Conservation (phyloP, 2,113 vertebrate genomes). For the Chionodraco myersi region DNA sequence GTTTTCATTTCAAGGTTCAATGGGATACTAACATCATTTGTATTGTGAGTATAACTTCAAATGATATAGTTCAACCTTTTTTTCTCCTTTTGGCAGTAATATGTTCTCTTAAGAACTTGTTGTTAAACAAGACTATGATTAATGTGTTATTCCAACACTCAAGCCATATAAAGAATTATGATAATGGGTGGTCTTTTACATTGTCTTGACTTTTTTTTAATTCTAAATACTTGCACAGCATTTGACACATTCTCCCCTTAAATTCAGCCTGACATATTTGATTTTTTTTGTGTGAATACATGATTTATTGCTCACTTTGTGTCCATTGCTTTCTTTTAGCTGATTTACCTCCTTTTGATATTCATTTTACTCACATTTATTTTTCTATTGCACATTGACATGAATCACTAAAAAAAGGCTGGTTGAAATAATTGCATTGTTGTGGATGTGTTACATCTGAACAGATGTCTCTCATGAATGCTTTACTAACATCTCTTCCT, state of each 20-base stretch:
- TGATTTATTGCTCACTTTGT: background rate
- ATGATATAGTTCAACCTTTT: background rate
- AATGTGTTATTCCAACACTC: background rate
- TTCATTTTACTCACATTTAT: background rate
- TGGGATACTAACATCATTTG: background rate
- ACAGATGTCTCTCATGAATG: constrained; percentile 1
- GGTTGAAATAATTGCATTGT: background rate
- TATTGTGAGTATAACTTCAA: too few relatives aligned
- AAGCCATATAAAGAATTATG: background rate
- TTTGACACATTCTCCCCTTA: background rate
- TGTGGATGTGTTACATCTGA: background rate
- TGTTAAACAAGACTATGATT: background rate
- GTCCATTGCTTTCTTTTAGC: background rate
- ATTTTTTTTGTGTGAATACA: background rate
- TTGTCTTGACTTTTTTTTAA: background rate
- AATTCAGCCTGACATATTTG: background rate
- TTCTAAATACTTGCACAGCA: background rate
- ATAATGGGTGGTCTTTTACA: background rate
- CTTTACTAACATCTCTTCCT: background rate
- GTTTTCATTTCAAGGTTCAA: background rate
- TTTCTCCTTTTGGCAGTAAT: background rate
- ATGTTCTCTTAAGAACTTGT: background rate
- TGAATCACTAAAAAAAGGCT: background rate
- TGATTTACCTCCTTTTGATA: background rate
- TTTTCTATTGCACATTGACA: background rate